phyloP scores from a whole-genome alignment of 2,113 vertebrate species.

The Plestiodon gilberti region DNA sequence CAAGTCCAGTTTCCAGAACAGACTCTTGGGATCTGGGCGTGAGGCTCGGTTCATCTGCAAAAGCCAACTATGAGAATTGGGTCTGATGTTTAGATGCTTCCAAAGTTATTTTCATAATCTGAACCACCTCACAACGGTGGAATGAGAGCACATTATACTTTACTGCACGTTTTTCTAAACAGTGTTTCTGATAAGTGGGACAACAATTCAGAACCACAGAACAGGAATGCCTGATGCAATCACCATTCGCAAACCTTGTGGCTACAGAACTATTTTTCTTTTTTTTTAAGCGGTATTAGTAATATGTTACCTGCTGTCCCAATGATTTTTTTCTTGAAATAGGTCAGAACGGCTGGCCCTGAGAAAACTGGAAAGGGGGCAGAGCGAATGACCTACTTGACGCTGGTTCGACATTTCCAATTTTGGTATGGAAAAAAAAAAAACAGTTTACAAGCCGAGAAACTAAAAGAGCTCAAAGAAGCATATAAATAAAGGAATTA shows the following conservation, averaged over 20 bases:
- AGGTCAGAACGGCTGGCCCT: background rate
- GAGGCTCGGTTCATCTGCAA: too few relatives aligned
- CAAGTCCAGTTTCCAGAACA: background rate
- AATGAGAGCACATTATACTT: background rate
- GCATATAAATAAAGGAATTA: slow-evolving; percentile 20
- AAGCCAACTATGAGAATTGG: too few relatives aligned
- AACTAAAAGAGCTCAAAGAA: background rate
- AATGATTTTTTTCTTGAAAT: background rate
- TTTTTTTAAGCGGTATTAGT: background rate
- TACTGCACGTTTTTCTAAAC: background rate
- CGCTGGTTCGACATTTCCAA: slow-evolving; percentile 3
- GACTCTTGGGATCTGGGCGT: background rate
- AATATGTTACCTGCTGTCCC: background rate
- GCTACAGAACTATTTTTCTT: too few relatives aligned
- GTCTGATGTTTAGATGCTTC: too few relatives aligned
- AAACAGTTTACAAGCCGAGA: background rate
- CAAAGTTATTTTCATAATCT: too few relatives aligned
- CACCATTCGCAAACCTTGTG: background rate
- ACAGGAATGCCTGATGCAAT: fast-evolving
- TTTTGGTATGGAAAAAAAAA: slow-evolving; percentile 38
- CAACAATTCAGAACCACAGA: background rate
- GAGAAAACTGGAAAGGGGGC: background rate
- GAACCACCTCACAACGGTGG: too few relatives aligned
- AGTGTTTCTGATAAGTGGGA: background rate
- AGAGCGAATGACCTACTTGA: background rate